Conservation (phyloP, 1,140 invertebrate species). For the Caerostris extrusa region DNA sequence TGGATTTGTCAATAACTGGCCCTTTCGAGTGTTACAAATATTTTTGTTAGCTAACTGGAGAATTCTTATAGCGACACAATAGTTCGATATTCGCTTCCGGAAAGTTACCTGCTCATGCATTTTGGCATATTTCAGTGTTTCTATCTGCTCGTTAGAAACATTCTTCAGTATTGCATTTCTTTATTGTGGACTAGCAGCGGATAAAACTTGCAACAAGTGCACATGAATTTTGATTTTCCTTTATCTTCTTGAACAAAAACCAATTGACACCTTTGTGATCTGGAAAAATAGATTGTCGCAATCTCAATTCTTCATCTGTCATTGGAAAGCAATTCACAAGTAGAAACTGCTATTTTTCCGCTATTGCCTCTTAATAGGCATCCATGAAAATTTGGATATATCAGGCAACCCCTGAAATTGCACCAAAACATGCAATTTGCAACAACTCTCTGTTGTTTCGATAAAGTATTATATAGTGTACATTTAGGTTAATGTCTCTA, state of each 20-base stretch:
- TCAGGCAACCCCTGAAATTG: background rate
- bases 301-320: slow-evolving; percentile 42
- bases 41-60: no score
- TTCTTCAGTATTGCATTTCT: no score
- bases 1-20: no score
- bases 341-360: background rate
- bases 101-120: no score
- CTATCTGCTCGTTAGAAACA: no score
- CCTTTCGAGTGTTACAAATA: no score
- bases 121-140: no score
- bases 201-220: background rate
- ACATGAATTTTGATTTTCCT: slow-evolving; percentile 2
- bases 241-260: background rate
- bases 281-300: background rate
- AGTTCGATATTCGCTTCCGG: background rate
- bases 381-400: background rate
- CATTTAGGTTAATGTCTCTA: background rate
- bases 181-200: background rate
- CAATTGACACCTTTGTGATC: background rate
- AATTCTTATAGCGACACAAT: slow-evolving; percentile 7
- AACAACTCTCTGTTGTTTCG: background rate
- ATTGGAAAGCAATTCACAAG: slow-evolving; percentile 39
- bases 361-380: slow-evolving; percentile 52
- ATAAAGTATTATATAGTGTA: background rate
- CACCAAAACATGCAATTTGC: background rate